Conservation (phyloP, 2,797 vertebrate genomes). For the Gallirallus australis region DNA sequence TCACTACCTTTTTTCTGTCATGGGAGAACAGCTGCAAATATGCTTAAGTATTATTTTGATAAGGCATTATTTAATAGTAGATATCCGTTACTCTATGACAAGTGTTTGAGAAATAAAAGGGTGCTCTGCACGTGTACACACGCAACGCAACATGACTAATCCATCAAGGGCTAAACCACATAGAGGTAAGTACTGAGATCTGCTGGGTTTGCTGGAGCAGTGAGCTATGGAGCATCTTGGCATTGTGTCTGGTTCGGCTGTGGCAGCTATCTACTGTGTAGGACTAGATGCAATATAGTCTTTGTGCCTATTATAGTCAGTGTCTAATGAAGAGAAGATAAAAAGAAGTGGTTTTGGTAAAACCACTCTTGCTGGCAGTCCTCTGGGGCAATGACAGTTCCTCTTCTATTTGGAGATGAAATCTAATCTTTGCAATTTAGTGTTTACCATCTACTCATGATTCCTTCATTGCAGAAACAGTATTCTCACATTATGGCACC, state of each 20-base stretch:
- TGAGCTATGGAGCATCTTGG: background rate
- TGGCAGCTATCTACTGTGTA: background rate
- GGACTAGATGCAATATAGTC: background rate
- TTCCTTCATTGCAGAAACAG: background rate
- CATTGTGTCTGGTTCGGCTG: background rate
- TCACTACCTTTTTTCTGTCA: background rate
- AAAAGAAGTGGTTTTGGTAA: background rate
- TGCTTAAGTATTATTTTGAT: background rate
- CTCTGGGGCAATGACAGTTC: accelerated
- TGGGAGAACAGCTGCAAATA: background rate
- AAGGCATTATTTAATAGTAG: background rate
- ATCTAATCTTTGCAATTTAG: background rate
- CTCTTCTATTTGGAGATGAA: background rate
- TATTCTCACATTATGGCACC: background rate
- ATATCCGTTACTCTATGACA: background rate
- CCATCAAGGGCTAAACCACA: background rate
- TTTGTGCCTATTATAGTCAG: background rate
- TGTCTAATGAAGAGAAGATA: background rate
- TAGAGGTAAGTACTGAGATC: background rate
- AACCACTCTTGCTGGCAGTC: background rate
- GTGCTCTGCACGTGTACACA: accelerated
- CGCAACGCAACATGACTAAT: background rate
- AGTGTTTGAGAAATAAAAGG: background rate
- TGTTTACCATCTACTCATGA: background rate
- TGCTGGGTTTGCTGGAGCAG: background rate